Evolutionary conservation across 2,888 invertebrate species (phyloP), one percentile per base, ranked within the genome.

Genomic region (Sesia bembeciformis): DNA sequence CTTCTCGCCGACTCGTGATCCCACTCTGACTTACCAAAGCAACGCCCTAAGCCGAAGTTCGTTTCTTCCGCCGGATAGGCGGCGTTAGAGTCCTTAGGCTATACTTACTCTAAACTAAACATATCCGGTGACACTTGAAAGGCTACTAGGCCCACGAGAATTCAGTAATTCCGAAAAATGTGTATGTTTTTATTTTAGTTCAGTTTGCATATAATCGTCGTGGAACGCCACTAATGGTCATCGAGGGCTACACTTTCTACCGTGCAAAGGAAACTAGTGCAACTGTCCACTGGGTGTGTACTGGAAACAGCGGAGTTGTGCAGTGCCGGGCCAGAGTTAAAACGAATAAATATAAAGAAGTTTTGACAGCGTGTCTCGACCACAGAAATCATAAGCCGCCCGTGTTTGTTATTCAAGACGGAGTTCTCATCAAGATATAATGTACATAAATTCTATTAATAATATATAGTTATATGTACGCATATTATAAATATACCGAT

Each of bases 361-460:
- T 55, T 6, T n/a, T 52, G n/a, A 52, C 43, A 6, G 49, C 52
- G 3, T 23, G 4, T 4, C 50, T 55, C 1, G 40, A 42, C 3
- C 55, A 55, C 49, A 52, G 23, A 23, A 57, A 53, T 0, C 70
- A 70, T 40, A 57, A 54, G 6, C 57, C 64, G 0, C 57, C 59
- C 0, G 55, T 54, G 6, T 65, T 57, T 49, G 41, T 61, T 4
- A 62, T 70, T 46, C 60, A 55, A 4, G 54, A 65, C 40, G 62
- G 64, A 5, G 53, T 58, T 46, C 65, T 60, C 55, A 57, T 63
- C 51, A 67, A 59, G 23, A 1, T 23, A 23, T 23, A 23, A 23
- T 23, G 23, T 23, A 23, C 23, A 23, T 23, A 23, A 23, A 2
- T 23, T 23, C 23, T 23, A 23, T 23, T 2, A 23, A 23, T 23